phyloP scores from a whole-genome alignment of 2,888 invertebrate genomes.

The Notocelia uddmanniana region DNA sequence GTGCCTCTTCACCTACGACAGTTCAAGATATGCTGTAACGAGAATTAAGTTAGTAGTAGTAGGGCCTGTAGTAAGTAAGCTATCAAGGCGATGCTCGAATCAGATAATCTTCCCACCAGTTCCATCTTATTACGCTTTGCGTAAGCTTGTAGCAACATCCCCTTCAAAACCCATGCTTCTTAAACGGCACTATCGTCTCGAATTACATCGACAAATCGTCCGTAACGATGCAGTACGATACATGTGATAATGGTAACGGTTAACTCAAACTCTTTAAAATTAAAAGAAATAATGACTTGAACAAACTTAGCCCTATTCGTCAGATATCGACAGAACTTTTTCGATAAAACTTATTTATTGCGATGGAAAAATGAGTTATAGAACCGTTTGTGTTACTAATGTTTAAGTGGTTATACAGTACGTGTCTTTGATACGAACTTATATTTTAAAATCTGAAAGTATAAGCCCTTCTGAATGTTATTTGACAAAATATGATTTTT shows the following conservation, averaged over 20 bases:
- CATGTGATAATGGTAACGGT: background rate
- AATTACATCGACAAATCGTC: background rate
- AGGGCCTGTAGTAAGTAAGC: no score
- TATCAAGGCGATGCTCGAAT: no score
- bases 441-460: no score
- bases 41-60: no score
- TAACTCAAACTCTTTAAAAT: background rate
- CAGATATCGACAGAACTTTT: slow-evolving; percentile 35
- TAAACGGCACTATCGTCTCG: background rate
- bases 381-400: background rate
- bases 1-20: slow-evolving; percentile 15
- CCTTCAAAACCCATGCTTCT: background rate
- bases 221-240: background rate
- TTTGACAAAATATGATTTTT: no score
- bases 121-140: no score
- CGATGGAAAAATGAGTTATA: slow-evolving; percentile 24
- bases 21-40: no score
- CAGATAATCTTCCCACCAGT: no score
- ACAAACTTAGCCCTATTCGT: slow-evolving; percentile 1
- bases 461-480: no score
- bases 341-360: slow-evolving; percentile 44
- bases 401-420: no score
- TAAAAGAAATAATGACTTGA: slow-evolving; percentile 6
- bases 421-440: no score
- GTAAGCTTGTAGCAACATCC: no score